Percentiles rank a stretch among this genome's conserved stretches.
Conservation (phyloP, 2,113 vertebrate species). For the Sebastes schlegelii region DNA sequence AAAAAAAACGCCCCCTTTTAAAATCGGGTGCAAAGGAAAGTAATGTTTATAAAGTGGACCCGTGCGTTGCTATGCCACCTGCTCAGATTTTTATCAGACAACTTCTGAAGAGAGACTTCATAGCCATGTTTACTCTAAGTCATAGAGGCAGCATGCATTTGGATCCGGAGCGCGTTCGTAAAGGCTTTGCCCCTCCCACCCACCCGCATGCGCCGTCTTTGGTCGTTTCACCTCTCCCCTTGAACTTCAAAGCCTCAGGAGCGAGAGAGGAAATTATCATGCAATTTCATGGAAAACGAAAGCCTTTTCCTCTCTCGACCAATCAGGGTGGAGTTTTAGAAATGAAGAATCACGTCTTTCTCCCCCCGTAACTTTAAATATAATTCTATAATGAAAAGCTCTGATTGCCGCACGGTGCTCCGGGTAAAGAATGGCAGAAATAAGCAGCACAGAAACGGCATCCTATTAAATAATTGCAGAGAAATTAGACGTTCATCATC, state of each 20-base stretch:
- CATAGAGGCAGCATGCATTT: constrained; percentile 34
- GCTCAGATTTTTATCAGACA: constrained; percentile 51
- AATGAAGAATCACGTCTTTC: constrained; percentile 48
- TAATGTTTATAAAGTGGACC: constrained; percentile 64
- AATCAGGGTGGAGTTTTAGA: constrained; percentile 67
- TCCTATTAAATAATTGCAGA: constrained; percentile 80
- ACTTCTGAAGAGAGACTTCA: constrained; percentile 52
- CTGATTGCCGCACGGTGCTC: constrained; percentile 66
- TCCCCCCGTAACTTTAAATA: constrained; percentile 71
- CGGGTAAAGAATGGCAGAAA: constrained; percentile 52
- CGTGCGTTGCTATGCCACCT: constrained; percentile 48
- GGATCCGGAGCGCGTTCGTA: constrained; percentile 37
- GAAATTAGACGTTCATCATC: constrained; percentile 74
- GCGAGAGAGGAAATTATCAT: constrained; percentile 56
- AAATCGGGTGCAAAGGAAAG: constrained; percentile 55
- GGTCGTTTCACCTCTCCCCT: constrained; percentile 68
- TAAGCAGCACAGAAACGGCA: constrained; percentile 61
- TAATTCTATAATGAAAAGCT: constrained; percentile 74
- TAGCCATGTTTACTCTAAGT: constrained; percentile 56
- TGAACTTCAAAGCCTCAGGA: constrained; percentile 76
- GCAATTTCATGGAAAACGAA: constrained; percentile 76
- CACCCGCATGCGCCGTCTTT: constrained; percentile 28
- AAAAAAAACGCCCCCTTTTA: constrained; percentile 23
- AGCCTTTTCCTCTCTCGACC: constrained; percentile 64
- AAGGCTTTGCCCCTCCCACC: constrained; percentile 31